Percentiles rank a stretch among this genome's conserved stretches.
Evolutionary conservation across 2,888 invertebrate species (phyloP).

Genomic region (Cloeon dipterum): DNA sequence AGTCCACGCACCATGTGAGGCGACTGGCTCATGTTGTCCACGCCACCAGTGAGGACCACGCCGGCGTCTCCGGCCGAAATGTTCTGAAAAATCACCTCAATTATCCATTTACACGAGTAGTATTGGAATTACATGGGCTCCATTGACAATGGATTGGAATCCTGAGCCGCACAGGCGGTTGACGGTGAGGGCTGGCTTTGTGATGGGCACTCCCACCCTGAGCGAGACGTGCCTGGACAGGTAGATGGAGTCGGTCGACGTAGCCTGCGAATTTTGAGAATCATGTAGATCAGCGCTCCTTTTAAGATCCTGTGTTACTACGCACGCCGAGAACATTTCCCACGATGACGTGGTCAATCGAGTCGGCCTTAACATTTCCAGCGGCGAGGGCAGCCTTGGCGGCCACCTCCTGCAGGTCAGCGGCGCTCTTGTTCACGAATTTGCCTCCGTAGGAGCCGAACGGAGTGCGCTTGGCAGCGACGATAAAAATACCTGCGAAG

Average conservation of each 20-base stretch:
- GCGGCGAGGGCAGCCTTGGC: conserved; percentile 54
- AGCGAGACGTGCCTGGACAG: conserved; percentile 74
- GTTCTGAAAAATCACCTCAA: conserved; percentile 31
- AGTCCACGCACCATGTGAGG: conserved; percentile 68
- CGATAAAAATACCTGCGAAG: conserved; percentile 71
- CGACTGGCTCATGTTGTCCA: conserved; percentile 87
- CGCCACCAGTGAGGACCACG: conserved; percentile 74
- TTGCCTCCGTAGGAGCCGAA: conserved; percentile 89
- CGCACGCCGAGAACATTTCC: conserved; percentile 72
- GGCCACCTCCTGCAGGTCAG: conserved; percentile 62
- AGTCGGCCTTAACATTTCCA: conserved; percentile 60
- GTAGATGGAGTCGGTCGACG: conserved; percentile 64
- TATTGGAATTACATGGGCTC: conserved; percentile 77
- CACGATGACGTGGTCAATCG: conserved; percentile 70
- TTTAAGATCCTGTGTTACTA: too few species aligned
- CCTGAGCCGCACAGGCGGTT: conserved; percentile 95
- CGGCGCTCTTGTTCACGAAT: conserved; percentile 44
- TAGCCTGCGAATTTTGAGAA: conserved; percentile 32
- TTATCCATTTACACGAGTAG: not conserved
- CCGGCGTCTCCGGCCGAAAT: conserved; percentile 64
- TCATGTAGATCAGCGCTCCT: too few species aligned
- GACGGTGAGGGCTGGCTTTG: conserved; percentile 63
- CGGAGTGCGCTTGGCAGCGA: conserved; percentile 89
- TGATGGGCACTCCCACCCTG: conserved; percentile 60
- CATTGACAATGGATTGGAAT: conserved; percentile 83